Evolutionary conservation across 1,140 invertebrate genomes (phyloP).

Genomic region (Drosophila funebris): DNA sequence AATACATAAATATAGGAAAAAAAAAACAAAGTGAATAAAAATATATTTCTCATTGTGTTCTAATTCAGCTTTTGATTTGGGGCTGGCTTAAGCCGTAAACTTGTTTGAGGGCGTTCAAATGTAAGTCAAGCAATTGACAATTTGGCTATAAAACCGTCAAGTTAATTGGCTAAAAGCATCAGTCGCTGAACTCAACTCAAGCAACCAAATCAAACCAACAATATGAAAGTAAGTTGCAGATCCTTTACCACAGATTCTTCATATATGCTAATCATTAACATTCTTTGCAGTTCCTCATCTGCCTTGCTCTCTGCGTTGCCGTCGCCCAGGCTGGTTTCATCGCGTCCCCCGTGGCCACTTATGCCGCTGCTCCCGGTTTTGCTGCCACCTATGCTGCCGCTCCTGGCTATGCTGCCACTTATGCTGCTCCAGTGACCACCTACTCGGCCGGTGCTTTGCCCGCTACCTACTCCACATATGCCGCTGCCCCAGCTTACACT

Average conservation of each 20-base stretch:
- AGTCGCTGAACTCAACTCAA: slow-evolving; percentile 56
- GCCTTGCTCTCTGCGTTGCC: slow-evolving; percentile 72
- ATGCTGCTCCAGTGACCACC: slow-evolving; percentile 56
- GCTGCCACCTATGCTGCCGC: slow-evolving; percentile 63
- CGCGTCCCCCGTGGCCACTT: slow-evolving; percentile 55
- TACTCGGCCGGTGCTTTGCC: slow-evolving; percentile 54
- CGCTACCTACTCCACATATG: slow-evolving; percentile 53
- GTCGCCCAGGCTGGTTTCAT: slow-evolving; percentile 71
- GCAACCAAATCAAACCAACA: slow-evolving; percentile 48
- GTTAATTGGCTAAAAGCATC: slow-evolving; percentile 62
- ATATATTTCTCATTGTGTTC: slow-evolving; percentile 58
- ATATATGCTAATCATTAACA: slow-evolving; percentile 10
- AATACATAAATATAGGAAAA: slow-evolving; percentile 2
- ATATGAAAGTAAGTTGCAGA: slow-evolving; percentile 62
- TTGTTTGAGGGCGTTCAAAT: slow-evolving; percentile 42
- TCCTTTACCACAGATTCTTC: not conserved
- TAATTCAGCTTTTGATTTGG: slow-evolving; percentile 59
- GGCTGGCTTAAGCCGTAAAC: slow-evolving; percentile 65
- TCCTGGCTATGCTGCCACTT: slow-evolving; percentile 57
- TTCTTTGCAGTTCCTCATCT: slow-evolving; percentile 65
- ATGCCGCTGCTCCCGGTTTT: slow-evolving; percentile 57
- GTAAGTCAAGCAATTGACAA: slow-evolving; percentile 11
- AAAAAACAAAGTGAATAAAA: slow-evolving; percentile 4
- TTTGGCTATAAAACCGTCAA: slow-evolving; percentile 61
- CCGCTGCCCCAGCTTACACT: slow-evolving; percentile 60